A percentile compares a stretch with the other conserved stretches of the same genome.
Conservation (phyloP, 2,888 invertebrate species). For the Plebejus argus region DNA sequence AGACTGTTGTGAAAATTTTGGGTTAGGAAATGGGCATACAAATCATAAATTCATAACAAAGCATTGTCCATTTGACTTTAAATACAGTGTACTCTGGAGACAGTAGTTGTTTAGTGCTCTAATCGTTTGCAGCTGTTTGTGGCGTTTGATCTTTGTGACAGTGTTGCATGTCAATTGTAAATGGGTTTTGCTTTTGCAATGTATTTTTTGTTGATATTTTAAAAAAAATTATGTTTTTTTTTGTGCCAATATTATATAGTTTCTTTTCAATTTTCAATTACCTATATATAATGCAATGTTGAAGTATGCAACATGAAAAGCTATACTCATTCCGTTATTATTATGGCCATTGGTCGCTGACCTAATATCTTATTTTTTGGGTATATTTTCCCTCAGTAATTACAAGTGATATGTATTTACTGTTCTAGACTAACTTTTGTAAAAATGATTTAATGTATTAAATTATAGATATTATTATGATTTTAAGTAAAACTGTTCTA, state of each 20-base stretch:
- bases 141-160: not conserved
- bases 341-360: not conserved
- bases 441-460: not conserved
- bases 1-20: not conserved
- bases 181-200: slow-evolving; percentile 15
- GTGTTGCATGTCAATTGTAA: slow-evolving; percentile 3
- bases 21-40: not conserved
- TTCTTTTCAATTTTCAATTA: not conserved
- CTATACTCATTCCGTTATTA: not conserved
- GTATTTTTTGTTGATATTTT: not conserved
- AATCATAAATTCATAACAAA: not conserved
- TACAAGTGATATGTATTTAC: not conserved
- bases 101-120: not conserved
- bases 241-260: not conserved
- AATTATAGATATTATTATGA: not conserved
- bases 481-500: not conserved
- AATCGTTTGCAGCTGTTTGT: slow-evolving; percentile 1
- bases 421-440: not conserved
- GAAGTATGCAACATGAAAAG: not conserved
- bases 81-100: not conserved
- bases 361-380: not conserved
- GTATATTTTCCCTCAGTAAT: not conserved
- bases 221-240: not conserved
- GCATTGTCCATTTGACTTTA: not conserved
- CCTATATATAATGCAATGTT: not conserved